Base-by-base conservation (phyloP, 1,140 invertebrate genomes). In the Steinernema khuongi region DNA sequence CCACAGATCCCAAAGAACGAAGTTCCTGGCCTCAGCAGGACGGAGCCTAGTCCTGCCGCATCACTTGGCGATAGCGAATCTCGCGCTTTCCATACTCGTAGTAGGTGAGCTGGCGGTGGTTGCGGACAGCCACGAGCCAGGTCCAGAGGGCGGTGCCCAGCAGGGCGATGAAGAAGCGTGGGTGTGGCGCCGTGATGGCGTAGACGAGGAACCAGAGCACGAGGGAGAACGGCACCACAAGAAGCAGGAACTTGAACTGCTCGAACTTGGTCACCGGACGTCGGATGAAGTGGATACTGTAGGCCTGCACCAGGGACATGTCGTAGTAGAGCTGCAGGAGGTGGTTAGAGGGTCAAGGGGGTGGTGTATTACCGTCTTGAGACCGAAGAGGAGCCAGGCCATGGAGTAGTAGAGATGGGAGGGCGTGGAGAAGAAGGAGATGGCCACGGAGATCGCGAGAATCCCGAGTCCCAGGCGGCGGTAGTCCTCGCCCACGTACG, bases 41-140 rank as follows among this genome's bases (percentile, higher is more conserved):
- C n/a, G n/a, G n/a, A n/a, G n/a, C n/a, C n/a, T n/a, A n/a, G n/a
- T n/a, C n/a, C n/a, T n/a, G n/a, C n/a, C n/a, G n/a, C n/a, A n/a
- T 22, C 50, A 60, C 50, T 60, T 60, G 50, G 22, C 26, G 50
- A 22, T 60, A 60, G 11, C 50, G 50, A 22, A 60, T 60, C 19
- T 60, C 50, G 19, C 50, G 50, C 26, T 60, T 60, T 60, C 50
- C 50, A 22, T 60, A 60, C 50, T 60, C 50, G 19, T 60, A 60
- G 50, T 60, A 60, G 50, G 50, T 60, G 50, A 60, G 19, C 50
- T n/a, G 14, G 4, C 50, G 7, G 50, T 60, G 50, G 22, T 60
- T 60, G 11, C 50, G 50, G 2, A 60, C 50, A 4, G 7, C 4
- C 14, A 14, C 7, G 22, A 26, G 14, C 50, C 50, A 60, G 2